Percentiles rank a stretch among this genome's conserved stretches.
Conservation (phyloP, 2,113 vertebrate species). For the Nesogale talazaci region DNA sequence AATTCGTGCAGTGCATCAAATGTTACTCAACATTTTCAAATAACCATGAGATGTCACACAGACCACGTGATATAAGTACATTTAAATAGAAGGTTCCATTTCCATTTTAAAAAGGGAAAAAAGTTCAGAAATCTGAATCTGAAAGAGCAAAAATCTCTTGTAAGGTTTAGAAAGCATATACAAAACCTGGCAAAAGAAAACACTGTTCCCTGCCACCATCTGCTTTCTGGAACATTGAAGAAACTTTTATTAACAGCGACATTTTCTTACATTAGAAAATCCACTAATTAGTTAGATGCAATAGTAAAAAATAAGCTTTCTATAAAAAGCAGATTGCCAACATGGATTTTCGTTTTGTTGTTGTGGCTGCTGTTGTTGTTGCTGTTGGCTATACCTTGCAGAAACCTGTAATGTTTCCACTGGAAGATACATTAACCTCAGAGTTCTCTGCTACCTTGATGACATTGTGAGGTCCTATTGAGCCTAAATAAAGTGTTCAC, state of each 20-base stretch:
- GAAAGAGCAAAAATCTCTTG: slow-evolving; percentile 85
- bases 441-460: slow-evolving; percentile 61
- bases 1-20: slow-evolving; percentile 63
- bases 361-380: background rate
- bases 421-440: slow-evolving; percentile 74
- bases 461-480: slow-evolving; percentile 78
- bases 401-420: slow-evolving; percentile 79
- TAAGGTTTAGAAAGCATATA: slow-evolving; percentile 88
- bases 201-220: slow-evolving; percentile 84
- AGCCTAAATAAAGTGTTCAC: slow-evolving; percentile 82
- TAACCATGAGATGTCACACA: slow-evolving; percentile 84
- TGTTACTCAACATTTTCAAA: slow-evolving; percentile 83
- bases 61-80: slow-evolving; percentile 85
- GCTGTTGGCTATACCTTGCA: slow-evolving; percentile 74
- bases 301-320: slow-evolving; percentile 81
- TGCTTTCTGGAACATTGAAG: slow-evolving; percentile 85
- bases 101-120: slow-evolving; percentile 86
- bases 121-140: slow-evolving; percentile 88
- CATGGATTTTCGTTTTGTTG: slow-evolving; percentile 29
- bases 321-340: slow-evolving; percentile 81
- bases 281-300: slow-evolving; percentile 86
- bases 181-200: slow-evolving; percentile 87
- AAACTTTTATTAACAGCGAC: slow-evolving; percentile 86
- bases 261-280: slow-evolving; percentile 87
- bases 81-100: slow-evolving; percentile 88